These are phyloP conservation scores for Potamarius usumacintae DNA, from an alignment of 2,113 vertebrate species.

Conservation along the genomic window DNA sequence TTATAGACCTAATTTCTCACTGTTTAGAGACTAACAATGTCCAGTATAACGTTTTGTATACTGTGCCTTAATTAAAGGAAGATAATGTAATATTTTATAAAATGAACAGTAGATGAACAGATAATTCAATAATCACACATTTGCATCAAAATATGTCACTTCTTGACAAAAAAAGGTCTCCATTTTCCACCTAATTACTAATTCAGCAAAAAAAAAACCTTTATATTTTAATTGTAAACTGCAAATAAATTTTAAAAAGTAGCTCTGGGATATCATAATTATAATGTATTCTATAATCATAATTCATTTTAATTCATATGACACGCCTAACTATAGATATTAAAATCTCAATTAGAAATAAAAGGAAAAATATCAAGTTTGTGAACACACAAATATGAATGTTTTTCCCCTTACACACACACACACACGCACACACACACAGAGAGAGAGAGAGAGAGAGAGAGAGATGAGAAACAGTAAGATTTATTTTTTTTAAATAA, in stretches of 20 bases:
- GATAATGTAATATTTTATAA: not conserved
- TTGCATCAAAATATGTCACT: not conserved
- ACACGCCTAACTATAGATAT: not conserved
- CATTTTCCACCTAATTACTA: not conserved
- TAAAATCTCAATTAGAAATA: not conserved
- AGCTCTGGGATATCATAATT: not conserved
- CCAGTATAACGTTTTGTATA: not conserved
- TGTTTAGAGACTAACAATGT: slow-evolving; percentile 3
- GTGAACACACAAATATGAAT: not conserved
- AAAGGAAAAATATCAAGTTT: not conserved
- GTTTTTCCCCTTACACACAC: not conserved
- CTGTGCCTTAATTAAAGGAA: slow-evolving; percentile 21
- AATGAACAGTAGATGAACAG: not conserved
- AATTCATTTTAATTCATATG: not conserved
- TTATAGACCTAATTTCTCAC: not conserved
- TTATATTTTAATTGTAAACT: not conserved
- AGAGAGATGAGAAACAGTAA: not conserved
- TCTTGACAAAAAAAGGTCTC: not conserved
- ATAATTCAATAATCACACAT: slow-evolving; percentile 8
- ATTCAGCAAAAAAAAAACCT: slow-evolving; percentile 15
- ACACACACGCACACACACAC: not conserved
- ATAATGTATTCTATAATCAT: not conserved
- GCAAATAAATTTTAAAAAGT: not conserved
- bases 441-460: too few species aligned
- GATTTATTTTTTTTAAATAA: not conserved